Conservation (phyloP, 35 echinoderm and acorn worm genomes). For the Ptychodera flava region DNA sequence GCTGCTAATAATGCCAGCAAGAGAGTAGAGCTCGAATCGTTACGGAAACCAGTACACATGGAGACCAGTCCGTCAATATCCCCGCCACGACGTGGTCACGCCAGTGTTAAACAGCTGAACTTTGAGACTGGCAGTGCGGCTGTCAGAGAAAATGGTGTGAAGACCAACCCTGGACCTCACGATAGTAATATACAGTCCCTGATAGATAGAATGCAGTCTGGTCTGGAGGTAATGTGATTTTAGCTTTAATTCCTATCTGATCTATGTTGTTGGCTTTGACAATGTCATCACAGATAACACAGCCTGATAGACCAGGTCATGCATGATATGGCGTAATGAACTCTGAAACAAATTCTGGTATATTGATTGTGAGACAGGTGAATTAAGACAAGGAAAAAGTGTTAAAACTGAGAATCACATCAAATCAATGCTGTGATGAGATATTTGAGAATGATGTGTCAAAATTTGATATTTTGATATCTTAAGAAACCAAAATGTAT, state of each 20-base stretch:
- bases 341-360: no score
- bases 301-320: no score
- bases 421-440: no score
- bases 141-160: neutral
- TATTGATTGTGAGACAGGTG: no score
- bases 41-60: conserved; percentile 5
- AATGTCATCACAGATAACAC: no score
- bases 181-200: conserved; percentile 51
- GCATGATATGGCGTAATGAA: no score
- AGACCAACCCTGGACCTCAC: neutral
- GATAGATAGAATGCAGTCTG: conserved; percentile 77
- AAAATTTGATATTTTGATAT: no score
- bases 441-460: no score
- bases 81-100: conserved; percentile 13
- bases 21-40: conserved; percentile 22
- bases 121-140: neutral
- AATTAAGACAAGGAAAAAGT: no score
- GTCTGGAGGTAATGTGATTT: conserved; percentile 60
- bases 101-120: neutral
- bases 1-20: conserved; percentile 41
- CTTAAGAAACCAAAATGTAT: no score
- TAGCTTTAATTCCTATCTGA: neutral
- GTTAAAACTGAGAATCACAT: no score
- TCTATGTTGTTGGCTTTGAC: neutral
- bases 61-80: conserved; percentile 13